phyloP scores from a whole-genome alignment of 2,797 vertebrate species.

The Aratinga solstitialis region DNA sequence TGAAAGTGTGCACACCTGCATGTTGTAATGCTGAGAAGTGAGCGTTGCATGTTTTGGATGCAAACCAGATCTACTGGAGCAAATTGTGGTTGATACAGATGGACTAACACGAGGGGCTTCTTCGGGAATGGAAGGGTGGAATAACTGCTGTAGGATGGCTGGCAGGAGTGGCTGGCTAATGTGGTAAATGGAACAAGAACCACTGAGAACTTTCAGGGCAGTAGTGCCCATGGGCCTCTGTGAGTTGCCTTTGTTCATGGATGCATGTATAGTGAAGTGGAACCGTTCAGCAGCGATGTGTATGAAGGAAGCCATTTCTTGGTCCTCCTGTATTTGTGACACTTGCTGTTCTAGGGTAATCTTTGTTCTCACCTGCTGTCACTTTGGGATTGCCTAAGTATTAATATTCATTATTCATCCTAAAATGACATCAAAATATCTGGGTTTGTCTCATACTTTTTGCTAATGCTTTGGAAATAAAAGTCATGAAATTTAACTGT shows the following conservation, averaged over 20 bases:
- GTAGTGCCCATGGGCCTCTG: fast-evolving
- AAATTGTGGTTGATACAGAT: neutral
- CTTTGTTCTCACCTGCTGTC: neutral
- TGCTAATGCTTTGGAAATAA: neutral
- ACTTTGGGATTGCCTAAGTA: neutral
- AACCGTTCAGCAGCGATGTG: neutral
- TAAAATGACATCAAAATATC: neutral
- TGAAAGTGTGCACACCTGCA: neutral
- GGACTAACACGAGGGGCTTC: neutral
- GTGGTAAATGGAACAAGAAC: neutral
- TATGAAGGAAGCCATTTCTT: neutral
- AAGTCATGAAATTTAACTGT: slow-evolving; percentile 30
- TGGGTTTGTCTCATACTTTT: neutral
- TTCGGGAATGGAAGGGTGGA: neutral
- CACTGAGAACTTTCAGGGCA: neutral
- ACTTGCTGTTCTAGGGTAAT: neutral
- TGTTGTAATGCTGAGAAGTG: neutral
- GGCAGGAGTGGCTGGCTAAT: neutral
- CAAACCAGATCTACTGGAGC: neutral
- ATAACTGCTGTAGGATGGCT: neutral
- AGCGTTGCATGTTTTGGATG: fast-evolving
- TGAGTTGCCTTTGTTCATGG: neutral
- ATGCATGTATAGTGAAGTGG: neutral
- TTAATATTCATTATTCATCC: neutral
- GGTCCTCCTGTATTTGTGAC: neutral